Base-by-base conservation (phyloP, 2,888 invertebrate species). In the Mycogona germanica region DNA sequence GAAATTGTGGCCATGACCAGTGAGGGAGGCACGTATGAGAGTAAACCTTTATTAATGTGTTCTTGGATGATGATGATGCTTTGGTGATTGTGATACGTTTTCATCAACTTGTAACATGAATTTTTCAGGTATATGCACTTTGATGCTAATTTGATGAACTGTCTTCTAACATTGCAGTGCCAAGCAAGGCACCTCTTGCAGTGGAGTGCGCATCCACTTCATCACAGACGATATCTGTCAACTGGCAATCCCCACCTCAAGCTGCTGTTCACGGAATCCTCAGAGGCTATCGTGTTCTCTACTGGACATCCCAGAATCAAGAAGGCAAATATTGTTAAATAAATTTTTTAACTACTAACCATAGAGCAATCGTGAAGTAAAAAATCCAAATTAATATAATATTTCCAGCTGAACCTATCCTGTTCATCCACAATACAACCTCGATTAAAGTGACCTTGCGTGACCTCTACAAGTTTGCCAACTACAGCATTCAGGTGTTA, bases 401-500 rank as follows among this genome's bases (percentile, higher is more conserved):
- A n/a, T n/a, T n/a, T n/a, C n/a, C 23, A 49, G 49, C 23, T 37
- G 49, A 49, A 35, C 30, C 35, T 9, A 21, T 35, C 21, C 28
- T 49, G 49, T 23, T 12, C 25, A 32, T 51, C 26, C 21, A n/a
- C 17, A 51, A 51, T 29, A 41, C 41, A 5, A 40, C 51, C 2
- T 9, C 45, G 17, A 40, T 26, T 21, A 26, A 41, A 41, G 40
- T 28, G 6, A 38, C 19, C 25, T 38, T 49, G 6, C 19, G 30
- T 17, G 30, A 26, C n/a, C 63, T 70, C 37, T 62, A 66, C 55
- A 66, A 65, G 53, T 69, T 61, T 61, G 68, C 70, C 12, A 71
- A 71, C 62, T 71, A 71, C 64, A 69, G 68, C 55, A 62, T 71
- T 12, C 66, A 68, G 60, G 68, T 71, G 3, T 58, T 67, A 55